Conservation (phyloP, 2,113 vertebrate species). For the Caretta caretta region DNA sequence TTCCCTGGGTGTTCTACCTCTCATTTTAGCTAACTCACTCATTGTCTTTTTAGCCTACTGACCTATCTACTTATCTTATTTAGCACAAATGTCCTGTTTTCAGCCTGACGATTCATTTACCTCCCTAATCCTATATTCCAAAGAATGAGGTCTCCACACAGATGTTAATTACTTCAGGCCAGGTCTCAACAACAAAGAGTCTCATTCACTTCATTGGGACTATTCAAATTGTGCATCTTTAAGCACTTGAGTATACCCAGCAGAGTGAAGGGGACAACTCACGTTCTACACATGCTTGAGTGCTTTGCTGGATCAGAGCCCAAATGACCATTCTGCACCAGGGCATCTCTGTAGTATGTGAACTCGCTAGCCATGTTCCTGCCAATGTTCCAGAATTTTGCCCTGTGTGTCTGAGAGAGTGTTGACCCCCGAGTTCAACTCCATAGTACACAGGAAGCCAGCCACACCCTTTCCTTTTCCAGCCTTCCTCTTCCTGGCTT, state of each 20-base stretch:
- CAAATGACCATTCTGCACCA: background rate
- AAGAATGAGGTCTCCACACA: background rate
- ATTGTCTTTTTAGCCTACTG: background rate
- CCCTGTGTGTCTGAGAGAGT: no score
- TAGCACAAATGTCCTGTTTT: background rate
- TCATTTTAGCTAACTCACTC: background rate
- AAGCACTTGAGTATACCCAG: background rate
- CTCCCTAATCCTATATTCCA: background rate
- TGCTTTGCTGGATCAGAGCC: background rate
- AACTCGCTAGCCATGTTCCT: background rate
- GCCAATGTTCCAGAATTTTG: background rate
- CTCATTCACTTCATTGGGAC: background rate
- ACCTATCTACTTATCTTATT: background rate
- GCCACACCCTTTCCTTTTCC: no score
- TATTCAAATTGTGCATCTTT: background rate
- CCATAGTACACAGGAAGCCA: no score
- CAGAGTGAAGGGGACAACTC: background rate
- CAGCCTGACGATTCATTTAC: background rate
- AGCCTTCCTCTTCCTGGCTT: background rate
- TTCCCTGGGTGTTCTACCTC: background rate
- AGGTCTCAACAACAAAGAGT: background rate
- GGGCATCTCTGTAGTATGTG: background rate
- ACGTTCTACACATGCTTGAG: background rate
- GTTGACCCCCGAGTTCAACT: no score
- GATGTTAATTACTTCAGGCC: background rate